Evolutionary conservation across 2,113 vertebrate genomes (phyloP).

Genomic region (Hydropotes inermis): DNA sequence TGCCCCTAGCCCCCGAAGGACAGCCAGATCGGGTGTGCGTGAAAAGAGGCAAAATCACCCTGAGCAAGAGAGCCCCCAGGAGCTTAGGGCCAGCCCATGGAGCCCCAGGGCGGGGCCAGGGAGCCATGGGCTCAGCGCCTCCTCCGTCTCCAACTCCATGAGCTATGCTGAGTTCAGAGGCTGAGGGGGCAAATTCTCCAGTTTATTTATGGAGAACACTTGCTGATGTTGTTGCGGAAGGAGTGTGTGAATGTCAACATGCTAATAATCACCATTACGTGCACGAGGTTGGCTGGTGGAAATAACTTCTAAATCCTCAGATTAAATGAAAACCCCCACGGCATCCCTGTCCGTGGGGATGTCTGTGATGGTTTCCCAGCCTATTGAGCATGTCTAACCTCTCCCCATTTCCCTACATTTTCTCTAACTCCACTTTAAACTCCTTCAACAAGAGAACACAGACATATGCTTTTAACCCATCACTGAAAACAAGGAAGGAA

Average conservation of each 20-base stretch:
- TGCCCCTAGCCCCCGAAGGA: too few species aligned
- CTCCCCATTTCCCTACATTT: background rate
- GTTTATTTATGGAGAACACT: background rate
- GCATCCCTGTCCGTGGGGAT: rapidly evolving
- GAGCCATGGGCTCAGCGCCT: rapidly evolving
- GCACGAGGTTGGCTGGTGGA: rapidly evolving
- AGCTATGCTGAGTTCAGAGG: background rate
- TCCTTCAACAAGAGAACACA: background rate
- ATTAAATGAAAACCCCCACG: rapidly evolving
- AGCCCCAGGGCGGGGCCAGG: rapidly evolving
- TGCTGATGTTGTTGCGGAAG: background rate
- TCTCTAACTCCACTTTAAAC: background rate
- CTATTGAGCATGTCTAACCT: background rate
- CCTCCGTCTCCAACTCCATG: rapidly evolving
- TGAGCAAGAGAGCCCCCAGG: background rate
- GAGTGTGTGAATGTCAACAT: background rate
- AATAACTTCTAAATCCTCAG: background rate
- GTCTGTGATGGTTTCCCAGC: background rate
- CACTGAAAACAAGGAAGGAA: background rate
- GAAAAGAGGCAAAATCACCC: background rate
- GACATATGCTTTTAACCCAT: background rate
- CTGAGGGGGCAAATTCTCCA: background rate
- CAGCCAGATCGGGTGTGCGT: background rate
- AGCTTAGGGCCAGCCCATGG: background rate
- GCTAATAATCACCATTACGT: background rate